Base-by-base conservation (phyloP, 2,113 vertebrate species). In the Tetraodon nigroviridis region DNA sequence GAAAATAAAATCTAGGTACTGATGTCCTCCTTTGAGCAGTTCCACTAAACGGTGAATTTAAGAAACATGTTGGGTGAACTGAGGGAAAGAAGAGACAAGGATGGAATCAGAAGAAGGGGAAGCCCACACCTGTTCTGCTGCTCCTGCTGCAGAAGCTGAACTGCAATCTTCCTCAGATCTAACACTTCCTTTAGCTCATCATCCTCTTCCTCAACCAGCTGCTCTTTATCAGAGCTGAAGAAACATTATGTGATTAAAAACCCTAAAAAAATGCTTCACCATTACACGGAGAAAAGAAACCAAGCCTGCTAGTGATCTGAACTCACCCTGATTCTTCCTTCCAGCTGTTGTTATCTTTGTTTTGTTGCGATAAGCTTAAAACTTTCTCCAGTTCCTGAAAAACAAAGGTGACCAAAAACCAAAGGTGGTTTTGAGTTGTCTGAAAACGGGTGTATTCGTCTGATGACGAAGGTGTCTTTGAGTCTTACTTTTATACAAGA, bases 91-190 rank as follows among this genome's bases (percentile, higher is more conserved):
- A 46, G 5, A 46, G 14, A 45, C 44, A 45, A 15, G 17, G 14
- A 17, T n/a, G n/a, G 15, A 46, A 16, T 37, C 29, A 11, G 16
- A 51, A 21, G 17, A 2, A 3, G 3, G 21, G 22, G 27, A 27
- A 1, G 5, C 64, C 57, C 63, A 21, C 87, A 98, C 96, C 96
- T 93, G 87, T 93, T 96, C 80, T 97, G 97, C 71, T 95, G 93
- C 61, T 98, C 96, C 80, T 98, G 96, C 76, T 98, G 94, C 69
- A 98, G 64, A 55, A 99, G 91, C 67, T 99, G 95, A 58, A 93
- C 92, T 2, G 95, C 95, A 66, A 99, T 96, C 91, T 96, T 97
- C 85, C 95, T 94, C 80, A 99, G 84, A 77, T 98, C 95, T 75
- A 94, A 89, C 63, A 98, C 95, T 84, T 97, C 95, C 80, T 95